Evolutionary conservation across 1,140 invertebrate species (phyloP), one percentile per base, ranked within the genome.

Genomic region (Scaptomyza pallida): DNA sequence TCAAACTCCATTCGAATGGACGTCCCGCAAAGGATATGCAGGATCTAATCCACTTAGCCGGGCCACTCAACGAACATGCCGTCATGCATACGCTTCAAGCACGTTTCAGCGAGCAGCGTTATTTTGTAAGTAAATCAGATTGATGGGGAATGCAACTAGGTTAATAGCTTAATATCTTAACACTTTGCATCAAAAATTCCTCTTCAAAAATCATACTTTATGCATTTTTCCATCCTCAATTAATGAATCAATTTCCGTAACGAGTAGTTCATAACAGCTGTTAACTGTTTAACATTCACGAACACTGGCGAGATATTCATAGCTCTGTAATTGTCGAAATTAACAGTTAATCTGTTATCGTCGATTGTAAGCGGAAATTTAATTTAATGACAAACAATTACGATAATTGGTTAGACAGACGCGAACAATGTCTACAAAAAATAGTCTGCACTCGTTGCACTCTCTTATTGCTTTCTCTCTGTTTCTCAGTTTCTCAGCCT

Each of bases 111-210:
- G 95, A 95, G 48, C 94, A 96, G 52, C 95, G 97, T 75, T 97
- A 96, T 85, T 97, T 97, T 92, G 97, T 98, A 92, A 96, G 96
- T 95, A n/a, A n/a, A n/a, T n/a, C n/a, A n/a, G n/a, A n/a, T n/a
- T n/a, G n/a, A n/a, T n/a, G n/a, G n/a, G n/a, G n/a, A n/a, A n/a
- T n/a, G n/a, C n/a, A n/a, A n/a, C n/a, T n/a, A n/a, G n/a, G n/a
- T n/a, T n/a, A n/a, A n/a, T n/a, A n/a, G n/a, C n/a, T n/a, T n/a
- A n/a, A n/a, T n/a, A n/a, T n/a, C n/a, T n/a, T n/a, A n/a, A n/a
- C n/a, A n/a, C n/a, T n/a, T n/a, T n/a, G n/a, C n/a, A n/a, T n/a
- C n/a, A n/a, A n/a, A n/a, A n/a, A n/a, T n/a, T n/a, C n/a, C n/a
- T n/a, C n/a, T n/a, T n/a, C n/a, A n/a, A n/a, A n/a, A n/a, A n/a